Evolutionary conservation across 2,797 vertebrate genomes (phyloP), one percentile per base, ranked within the genome.

Genomic region (Spea hammondii): DNA sequence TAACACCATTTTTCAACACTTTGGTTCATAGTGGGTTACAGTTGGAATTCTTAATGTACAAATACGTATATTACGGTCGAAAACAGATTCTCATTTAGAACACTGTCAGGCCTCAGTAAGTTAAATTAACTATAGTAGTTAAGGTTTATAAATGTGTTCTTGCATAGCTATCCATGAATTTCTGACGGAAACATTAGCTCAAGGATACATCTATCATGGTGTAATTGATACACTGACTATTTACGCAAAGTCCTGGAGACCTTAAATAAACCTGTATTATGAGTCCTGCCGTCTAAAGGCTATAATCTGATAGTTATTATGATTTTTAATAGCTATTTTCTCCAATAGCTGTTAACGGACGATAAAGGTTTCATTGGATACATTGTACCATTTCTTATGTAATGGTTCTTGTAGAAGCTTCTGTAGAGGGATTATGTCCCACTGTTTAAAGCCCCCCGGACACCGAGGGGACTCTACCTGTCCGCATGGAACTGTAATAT

Each of bases 81-180:
- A 75, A 70, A 60, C 70, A 85, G 76, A 76, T 83, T 84, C 78
- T 81, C 84, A 87, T 83, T 85, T 72, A 72, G 77, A 45, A 32
- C 78, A 76, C 49, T 79, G 76, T 84, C 80, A 86, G 83, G 85
- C 83, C 82, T 87, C 84, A 85, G 82, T 5, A 59, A 84, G 72
- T 83, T 71, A 84, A 86, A 88, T 88, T 83, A 87, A 82, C 84
- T 83, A 84, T 74, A 87, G 86, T 88, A 86, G 84, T 86, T 89
- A 87, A 88, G 84, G 78, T 85, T 88, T 85, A 86, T 86, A 88
- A 85, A 87, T 88, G 79, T 84, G 83, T 82, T 83, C 82, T 78
- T 75, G 73, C 79, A 83, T 82, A 85, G 83, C 83, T 74, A 82
- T 64, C 77, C 65, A 83, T 78, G 79, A 69, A 85, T 84, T 87